Evolutionary conservation across 2,888 invertebrate species (phyloP).

Genomic region (Protodeltote pygarga): DNA sequence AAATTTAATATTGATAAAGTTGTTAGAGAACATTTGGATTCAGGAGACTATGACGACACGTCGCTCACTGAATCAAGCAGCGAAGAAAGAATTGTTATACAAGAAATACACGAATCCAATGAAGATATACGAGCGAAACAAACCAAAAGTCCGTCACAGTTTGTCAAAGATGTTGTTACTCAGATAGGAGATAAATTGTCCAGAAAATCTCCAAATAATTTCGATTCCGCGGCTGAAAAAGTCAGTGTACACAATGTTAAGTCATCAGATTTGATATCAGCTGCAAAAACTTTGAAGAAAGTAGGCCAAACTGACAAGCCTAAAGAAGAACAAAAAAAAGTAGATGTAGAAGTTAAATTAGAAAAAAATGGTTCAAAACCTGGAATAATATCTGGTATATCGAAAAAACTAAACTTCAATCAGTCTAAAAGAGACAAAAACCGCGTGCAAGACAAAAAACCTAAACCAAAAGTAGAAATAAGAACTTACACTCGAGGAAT

Average conservation of each 20-base stretch:
- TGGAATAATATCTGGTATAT: conserved; percentile 72
- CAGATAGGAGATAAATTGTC: conserved; percentile 66
- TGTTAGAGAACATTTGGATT: conserved; percentile 76
- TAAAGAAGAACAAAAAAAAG: conserved; percentile 18
- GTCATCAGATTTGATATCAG: conserved; percentile 69
- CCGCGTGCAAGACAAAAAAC: conserved; percentile 57
- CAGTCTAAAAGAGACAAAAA: conserved; percentile 73
- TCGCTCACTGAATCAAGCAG: conserved; percentile 80
- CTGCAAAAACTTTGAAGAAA: conserved; percentile 68
- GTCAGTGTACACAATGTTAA: conserved; percentile 71
- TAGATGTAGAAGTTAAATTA: conserved; percentile 26
- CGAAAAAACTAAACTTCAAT: conserved; percentile 74
- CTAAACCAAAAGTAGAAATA: conserved; percentile 76
- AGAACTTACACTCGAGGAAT: conserved; percentile 77
- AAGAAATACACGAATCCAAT: conserved; percentile 55
- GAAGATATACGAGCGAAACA: conserved; percentile 54
- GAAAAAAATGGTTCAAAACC: conserved; percentile 61
- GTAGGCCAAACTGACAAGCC: conserved; percentile 46
- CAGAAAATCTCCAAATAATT: conserved; percentile 51
- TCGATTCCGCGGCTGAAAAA: conserved; percentile 57
- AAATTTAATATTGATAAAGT: conserved; percentile 76
- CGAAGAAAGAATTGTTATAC: conserved; percentile 71
- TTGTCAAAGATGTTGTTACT: conserved; percentile 64
- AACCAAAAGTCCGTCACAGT: conserved; percentile 67
- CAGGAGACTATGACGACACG: conserved; percentile 76